phyloP scores from a whole-genome alignment of 1,140 invertebrate species.

The Lepidurus couesii region DNA sequence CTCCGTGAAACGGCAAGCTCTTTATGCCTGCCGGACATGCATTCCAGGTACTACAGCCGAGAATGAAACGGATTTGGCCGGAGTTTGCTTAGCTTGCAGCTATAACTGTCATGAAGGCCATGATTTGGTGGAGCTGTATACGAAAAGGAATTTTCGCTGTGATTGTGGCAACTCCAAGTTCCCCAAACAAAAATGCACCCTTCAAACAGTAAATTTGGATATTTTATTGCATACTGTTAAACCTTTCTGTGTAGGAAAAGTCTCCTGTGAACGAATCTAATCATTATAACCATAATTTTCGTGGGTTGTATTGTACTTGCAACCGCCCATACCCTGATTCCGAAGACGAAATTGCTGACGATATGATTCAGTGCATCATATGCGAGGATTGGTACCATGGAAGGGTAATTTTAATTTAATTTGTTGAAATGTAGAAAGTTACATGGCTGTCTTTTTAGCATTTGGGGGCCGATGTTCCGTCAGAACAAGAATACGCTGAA shows the following conservation, averaged over 20 bases:
- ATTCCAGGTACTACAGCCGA: slow-evolving; percentile 49
- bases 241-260: slow-evolving; percentile 50
- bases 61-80: slow-evolving; percentile 59
- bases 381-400: slow-evolving; percentile 99
- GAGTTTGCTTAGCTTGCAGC: slow-evolving; percentile 90
- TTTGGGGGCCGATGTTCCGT: slow-evolving; percentile 47
- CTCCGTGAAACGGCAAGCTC: slow-evolving; percentile 84
- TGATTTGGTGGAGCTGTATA: slow-evolving; percentile 93
- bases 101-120: slow-evolving; percentile 93
- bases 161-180: slow-evolving; percentile 94
- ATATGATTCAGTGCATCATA: slow-evolving; percentile 94
- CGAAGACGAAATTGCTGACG: slow-evolving; percentile 63
- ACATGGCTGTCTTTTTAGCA: slow-evolving; percentile 52
- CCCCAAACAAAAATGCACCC: slow-evolving; percentile 59
- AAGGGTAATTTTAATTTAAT: slow-evolving; percentile 44
- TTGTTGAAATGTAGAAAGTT: not conserved
- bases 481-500: slow-evolving; percentile 45
- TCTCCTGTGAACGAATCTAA: slow-evolving; percentile 64
- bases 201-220: slow-evolving; percentile 55
- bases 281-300: slow-evolving; percentile 92
- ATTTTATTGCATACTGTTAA: not conserved
- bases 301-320: slow-evolving; percentile 87
- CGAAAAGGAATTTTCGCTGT: slow-evolving; percentile 90
- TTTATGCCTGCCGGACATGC: slow-evolving; percentile 94
- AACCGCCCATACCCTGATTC: slow-evolving; percentile 91